phyloP scores from a whole-genome alignment of 1,140 invertebrate genomes.

The Drosophila tsacasi region DNA sequence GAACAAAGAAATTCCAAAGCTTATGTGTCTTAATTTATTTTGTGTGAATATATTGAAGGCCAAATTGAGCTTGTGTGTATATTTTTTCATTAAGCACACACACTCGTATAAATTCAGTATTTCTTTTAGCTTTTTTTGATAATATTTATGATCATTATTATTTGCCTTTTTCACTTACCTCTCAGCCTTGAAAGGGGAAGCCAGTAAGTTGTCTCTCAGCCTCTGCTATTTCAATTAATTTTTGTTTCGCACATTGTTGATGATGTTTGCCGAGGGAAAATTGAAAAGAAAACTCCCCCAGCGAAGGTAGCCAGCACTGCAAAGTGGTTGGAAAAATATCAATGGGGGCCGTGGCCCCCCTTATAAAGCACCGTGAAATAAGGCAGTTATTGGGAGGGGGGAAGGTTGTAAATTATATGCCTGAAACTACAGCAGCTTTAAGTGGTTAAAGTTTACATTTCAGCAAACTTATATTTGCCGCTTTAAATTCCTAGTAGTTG shows the following conservation, averaged over 20 bases:
- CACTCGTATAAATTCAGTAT: constrained; percentile 14
- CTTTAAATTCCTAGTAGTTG: background rate
- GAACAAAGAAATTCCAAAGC: background rate
- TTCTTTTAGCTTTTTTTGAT: constrained; percentile 15
- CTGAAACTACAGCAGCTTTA: background rate
- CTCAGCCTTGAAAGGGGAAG: background rate
- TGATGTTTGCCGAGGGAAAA: constrained; percentile 54
- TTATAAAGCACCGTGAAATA: constrained; percentile 6
- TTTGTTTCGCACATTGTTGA: constrained; percentile 64
- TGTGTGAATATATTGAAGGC: background rate
- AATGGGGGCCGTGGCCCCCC: background rate
- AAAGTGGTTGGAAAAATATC: constrained; percentile 22
- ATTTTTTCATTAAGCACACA: background rate
- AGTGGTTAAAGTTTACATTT: background rate
- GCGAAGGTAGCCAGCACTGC: background rate
- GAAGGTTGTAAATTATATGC: background rate
- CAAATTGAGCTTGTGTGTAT: background rate
- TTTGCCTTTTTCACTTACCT: constrained; percentile 31
- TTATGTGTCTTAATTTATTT: background rate
- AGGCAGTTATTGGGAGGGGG: background rate
- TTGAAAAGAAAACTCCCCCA: constrained; percentile 53
- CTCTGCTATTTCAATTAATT: constrained; percentile 75
- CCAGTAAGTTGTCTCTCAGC: constrained; percentile 34
- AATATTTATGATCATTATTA: constrained; percentile 55
- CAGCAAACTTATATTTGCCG: background rate